Conservation (phyloP, 1,140 invertebrate species). For the Marisa cornuarietis region DNA sequence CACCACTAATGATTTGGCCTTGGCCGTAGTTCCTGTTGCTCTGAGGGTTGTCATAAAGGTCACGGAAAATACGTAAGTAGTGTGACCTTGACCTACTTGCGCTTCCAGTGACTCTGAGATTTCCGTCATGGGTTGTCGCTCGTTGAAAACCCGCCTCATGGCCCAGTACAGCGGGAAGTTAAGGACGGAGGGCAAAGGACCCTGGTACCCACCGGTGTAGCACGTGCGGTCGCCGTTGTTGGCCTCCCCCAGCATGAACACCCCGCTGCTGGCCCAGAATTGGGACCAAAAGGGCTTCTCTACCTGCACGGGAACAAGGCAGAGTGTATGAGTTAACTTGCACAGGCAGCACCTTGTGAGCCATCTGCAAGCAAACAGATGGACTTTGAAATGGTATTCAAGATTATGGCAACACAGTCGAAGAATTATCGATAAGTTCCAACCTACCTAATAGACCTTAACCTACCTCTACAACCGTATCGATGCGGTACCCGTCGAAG, state of each 20-base stretch:
- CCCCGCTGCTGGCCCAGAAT: constrained; percentile 23
- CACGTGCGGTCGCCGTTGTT: constrained; percentile 31
- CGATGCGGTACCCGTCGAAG: constrained; percentile 40
- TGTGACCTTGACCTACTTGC: constrained; percentile 13
- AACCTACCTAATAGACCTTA: background rate
- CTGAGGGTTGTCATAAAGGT: no score
- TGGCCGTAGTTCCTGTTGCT: no score
- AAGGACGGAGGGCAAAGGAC: constrained; percentile 31
- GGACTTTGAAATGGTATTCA: no score
- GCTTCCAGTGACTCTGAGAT: constrained; percentile 12
- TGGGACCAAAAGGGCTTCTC: constrained; percentile 33
- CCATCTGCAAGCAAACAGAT: no score
- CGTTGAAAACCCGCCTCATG: constrained; percentile 24
- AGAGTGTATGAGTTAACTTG: no score
- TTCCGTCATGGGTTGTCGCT: constrained; percentile 23
- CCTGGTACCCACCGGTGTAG: constrained; percentile 31
- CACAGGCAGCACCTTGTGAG: no score
- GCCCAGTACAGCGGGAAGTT: constrained; percentile 37
- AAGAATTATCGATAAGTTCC: no score
- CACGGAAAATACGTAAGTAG: no score
- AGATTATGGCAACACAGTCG: no score
- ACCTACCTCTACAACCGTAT: constrained; percentile 37
- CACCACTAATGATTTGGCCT: no score
- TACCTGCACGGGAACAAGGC: constrained; percentile 17
- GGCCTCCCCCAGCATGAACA: constrained; percentile 35